phyloP scores from a whole-genome alignment of 2,113 vertebrate genomes.

The Manacus vitellinus region DNA sequence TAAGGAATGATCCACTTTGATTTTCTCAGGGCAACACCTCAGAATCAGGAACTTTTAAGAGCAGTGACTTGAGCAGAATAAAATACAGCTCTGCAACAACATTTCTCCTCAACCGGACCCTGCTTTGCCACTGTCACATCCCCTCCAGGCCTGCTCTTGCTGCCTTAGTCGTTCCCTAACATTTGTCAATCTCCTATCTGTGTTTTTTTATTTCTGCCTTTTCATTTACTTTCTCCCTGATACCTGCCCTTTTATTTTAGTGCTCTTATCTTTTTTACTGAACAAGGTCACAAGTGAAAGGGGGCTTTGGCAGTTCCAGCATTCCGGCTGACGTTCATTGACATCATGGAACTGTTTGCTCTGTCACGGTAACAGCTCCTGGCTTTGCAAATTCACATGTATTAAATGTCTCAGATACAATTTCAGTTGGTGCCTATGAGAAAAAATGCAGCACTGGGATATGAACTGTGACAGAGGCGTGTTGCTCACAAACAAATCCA shows the following conservation, averaged over 20 bases:
- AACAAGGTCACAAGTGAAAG: constrained; percentile 21
- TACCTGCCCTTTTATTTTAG: constrained; percentile 37
- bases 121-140: neutral
- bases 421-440: neutral
- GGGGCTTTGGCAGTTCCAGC: neutral
- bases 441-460: neutral
- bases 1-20: neutral
- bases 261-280: neutral
- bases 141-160: accelerated
- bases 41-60: neutral
- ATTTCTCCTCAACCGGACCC: neutral
- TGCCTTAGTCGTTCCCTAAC: neutral
- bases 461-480: neutral
- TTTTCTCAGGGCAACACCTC: neutral
- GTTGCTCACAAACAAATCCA: neutral
- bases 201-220: neutral
- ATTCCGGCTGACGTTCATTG: neutral
- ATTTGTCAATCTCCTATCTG: neutral
- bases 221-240: constrained; percentile 19
- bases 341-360: neutral
- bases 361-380: neutral
- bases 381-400: neutral
- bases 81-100: neutral
- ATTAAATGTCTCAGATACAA: neutral
- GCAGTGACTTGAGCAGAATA: neutral